Percentiles rank a stretch among this genome's conserved stretches.
Evolutionary conservation across 2,888 invertebrate species (phyloP).

Genomic region (Leptogaster cylindrica): DNA sequence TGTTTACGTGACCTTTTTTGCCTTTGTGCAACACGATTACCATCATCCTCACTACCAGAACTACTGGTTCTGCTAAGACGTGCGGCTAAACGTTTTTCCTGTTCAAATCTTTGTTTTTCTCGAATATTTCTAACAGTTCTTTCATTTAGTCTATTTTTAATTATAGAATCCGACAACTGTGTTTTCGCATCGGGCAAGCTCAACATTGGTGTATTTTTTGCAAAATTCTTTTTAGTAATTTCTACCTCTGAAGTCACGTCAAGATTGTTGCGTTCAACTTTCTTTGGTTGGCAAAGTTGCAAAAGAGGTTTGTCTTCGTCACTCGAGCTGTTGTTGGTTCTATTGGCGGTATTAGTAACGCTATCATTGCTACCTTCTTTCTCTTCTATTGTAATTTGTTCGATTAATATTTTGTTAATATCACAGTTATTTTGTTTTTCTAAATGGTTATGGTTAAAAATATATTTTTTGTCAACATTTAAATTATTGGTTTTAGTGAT

Average conservation of each 20-base stretch:
- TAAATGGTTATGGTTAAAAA: constrained; percentile 51
- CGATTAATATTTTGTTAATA: constrained; percentile 58
- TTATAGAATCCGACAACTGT: constrained; percentile 51
- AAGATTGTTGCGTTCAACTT: no score
- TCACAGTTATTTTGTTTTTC: constrained; percentile 61
- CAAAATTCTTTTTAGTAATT: not conserved
- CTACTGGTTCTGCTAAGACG: constrained; percentile 61
- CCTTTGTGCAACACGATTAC: constrained; percentile 54
- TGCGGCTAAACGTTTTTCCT: constrained; percentile 57
- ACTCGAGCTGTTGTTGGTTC: constrained; percentile 44
- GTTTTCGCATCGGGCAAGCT: not conserved
- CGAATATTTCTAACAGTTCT: constrained; percentile 62
- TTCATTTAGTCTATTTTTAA: constrained; percentile 58
- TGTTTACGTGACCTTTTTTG: constrained; percentile 53
- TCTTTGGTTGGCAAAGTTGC: constrained; percentile 46
- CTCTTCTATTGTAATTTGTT: constrained; percentile 46
- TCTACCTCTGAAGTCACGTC: not conserved
- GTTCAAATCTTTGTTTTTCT: constrained; percentile 59
- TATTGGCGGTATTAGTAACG: constrained; percentile 21
- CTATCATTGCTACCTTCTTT: constrained; percentile 36
- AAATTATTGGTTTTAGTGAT: constrained; percentile 60
- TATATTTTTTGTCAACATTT: constrained; percentile 34
- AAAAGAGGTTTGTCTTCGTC: constrained; percentile 55
- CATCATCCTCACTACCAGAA: constrained; percentile 62
- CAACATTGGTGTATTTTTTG: not conserved